These are phyloP conservation scores for Troglohyphantes excavatus DNA, from an alignment of 2,888 invertebrate species.

Conservation along the genomic window DNA sequence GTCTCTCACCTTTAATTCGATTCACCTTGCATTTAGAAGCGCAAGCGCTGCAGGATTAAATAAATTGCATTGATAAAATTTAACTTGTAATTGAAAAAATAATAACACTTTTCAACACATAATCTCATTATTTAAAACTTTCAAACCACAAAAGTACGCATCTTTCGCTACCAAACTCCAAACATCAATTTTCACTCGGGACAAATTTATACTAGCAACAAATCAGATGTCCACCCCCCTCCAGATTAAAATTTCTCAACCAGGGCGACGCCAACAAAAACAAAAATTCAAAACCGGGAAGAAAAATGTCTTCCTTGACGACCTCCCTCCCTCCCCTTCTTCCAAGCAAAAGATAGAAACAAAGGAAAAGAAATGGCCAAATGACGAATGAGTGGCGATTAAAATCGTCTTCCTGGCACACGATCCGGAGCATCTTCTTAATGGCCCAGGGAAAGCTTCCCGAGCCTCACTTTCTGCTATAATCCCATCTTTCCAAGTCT, in stretches of 20 bases:
- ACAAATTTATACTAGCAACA: not conserved
- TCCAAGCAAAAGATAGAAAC: not conserved
- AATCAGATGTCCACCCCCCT: conserved; percentile 1
- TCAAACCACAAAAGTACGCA: too few relatives aligned
- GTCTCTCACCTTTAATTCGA: too few relatives aligned
- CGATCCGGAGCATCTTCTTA: conserved; percentile 68
- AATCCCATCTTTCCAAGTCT: conserved; percentile 35
- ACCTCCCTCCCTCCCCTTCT: not conserved
- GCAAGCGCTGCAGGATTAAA: too few relatives aligned
- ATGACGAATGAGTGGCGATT: conserved; percentile 69
- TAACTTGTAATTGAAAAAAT: too few relatives aligned
- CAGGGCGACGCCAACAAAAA: not conserved
- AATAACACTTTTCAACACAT: too few relatives aligned
- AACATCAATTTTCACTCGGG: not conserved
- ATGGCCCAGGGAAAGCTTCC: conserved; percentile 45
- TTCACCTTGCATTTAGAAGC: too few relatives aligned
- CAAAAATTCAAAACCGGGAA: too few relatives aligned
- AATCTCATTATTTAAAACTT: too few relatives aligned
- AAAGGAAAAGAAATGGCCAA: conserved; percentile 21
- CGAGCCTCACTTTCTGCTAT: conserved; percentile 38
- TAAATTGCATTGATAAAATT: too few relatives aligned
- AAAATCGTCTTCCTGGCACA: conserved; percentile 64
- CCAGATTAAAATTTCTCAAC: not conserved
- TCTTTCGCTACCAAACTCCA: too few relatives aligned
- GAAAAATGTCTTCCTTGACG: too few relatives aligned